A percentile compares a stretch with the other conserved stretches of the same genome.
Conservation (phyloP, 2,113 vertebrate genomes). For the Tautogolabrus adspersus region DNA sequence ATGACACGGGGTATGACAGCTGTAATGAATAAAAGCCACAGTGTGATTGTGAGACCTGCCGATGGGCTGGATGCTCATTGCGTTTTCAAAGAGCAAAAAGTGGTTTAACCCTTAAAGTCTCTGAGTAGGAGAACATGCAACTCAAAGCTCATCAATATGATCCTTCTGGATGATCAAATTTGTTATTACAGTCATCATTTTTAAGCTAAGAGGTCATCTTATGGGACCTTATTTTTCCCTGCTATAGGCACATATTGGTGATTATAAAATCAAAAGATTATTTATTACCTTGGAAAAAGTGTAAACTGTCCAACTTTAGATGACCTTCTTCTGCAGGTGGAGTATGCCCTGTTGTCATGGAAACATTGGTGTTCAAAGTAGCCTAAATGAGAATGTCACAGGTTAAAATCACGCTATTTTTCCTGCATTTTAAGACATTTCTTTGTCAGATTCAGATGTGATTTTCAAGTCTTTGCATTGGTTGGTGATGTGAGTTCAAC, state of each 20-base stretch:
- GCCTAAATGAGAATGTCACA: too few species aligned
- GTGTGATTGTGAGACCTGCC: constrained; percentile 7
- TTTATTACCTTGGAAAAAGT: constrained; percentile 6
- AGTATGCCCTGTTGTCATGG: background rate
- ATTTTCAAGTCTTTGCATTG: too few species aligned
- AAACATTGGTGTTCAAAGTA: background rate
- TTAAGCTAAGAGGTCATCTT: too few species aligned
- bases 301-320: background rate
- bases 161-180: background rate
- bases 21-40: constrained; percentile 30
- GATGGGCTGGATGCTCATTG: constrained; percentile 6
- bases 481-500: too few species aligned
- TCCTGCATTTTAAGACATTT: too few species aligned
- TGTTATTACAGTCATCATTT: too few species aligned
- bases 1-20: constrained; percentile 34
- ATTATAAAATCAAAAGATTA: background rate
- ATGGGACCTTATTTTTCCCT: too few species aligned
- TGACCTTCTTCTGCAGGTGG: too few species aligned
- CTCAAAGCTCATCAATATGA: background rate
- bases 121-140: background rate
- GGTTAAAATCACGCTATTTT: too few species aligned
- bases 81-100: background rate
- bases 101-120: constrained; percentile 32
- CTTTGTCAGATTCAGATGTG: too few species aligned
- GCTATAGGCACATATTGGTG: too few species aligned